These are phyloP conservation scores for Spea hammondii DNA, from an alignment of 2,797 vertebrate species.

Conservation along the genomic window DNA sequence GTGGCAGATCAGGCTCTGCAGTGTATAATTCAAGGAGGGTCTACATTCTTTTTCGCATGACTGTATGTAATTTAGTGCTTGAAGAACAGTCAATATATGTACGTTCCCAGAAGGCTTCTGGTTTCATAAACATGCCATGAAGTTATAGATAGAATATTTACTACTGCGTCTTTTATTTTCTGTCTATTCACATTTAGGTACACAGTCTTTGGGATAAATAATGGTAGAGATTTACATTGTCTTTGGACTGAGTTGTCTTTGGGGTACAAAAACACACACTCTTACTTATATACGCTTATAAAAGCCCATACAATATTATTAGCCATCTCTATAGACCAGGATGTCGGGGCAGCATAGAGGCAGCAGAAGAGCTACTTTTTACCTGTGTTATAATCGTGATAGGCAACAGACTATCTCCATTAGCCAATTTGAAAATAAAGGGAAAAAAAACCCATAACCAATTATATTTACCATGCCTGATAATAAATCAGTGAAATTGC, in stretches of 20 bases:
- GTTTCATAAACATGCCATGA: slow-evolving; percentile 5
- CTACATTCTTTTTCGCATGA: too few relatives aligned
- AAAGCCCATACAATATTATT: too few relatives aligned
- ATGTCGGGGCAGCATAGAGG: too few relatives aligned
- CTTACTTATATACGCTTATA: background rate
- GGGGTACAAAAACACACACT: background rate
- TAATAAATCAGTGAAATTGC: slow-evolving; percentile 32
- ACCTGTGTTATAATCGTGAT: too few relatives aligned
- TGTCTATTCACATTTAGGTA: slow-evolving; percentile 11
- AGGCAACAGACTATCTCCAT: too few relatives aligned
- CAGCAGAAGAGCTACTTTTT: too few relatives aligned
- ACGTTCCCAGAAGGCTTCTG: background rate
- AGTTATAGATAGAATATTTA: background rate
- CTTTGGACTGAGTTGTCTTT: background rate
- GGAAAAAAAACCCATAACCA: slow-evolving; percentile 3
- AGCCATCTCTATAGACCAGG: too few relatives aligned
- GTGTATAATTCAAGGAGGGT: too few relatives aligned
- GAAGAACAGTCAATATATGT: too few relatives aligned
- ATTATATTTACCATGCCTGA: slow-evolving; percentile 7
- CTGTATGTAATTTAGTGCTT: too few relatives aligned
- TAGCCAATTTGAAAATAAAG: background rate
- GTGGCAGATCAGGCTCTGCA: too few relatives aligned
- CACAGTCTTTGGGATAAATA: slow-evolving; percentile 22
- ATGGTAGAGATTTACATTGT: slow-evolving; percentile 1
- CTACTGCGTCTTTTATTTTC: background rate